These are phyloP conservation scores for Augiades crinisus DNA, from an alignment of 2,888 invertebrate species.

Conservation along the genomic window DNA sequence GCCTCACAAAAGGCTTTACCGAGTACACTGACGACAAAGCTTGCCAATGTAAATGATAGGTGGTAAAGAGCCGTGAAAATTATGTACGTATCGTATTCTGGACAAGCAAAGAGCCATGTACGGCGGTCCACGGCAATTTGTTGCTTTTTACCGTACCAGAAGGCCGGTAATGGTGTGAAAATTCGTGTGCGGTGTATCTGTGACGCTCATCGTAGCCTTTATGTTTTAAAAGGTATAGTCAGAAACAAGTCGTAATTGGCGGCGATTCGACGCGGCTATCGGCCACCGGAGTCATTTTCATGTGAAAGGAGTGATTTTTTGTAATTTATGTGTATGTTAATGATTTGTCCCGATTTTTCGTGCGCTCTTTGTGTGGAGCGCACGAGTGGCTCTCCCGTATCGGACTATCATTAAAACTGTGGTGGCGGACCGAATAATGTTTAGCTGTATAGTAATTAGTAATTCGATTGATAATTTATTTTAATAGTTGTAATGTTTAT, in stretches of 20 bases:
- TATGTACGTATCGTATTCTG: constrained; percentile 28
- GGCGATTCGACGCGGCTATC: constrained; percentile 53
- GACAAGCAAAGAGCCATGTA: constrained; percentile 20
- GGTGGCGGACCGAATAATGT: not conserved
- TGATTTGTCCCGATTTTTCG: constrained; percentile 27
- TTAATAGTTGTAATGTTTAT: too few relatives aligned
- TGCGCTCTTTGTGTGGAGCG: constrained; percentile 18
- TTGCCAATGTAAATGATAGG: constrained; percentile 28
- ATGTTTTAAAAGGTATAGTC: constrained; percentile 44
- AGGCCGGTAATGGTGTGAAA: constrained; percentile 46
- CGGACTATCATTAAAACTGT: not conserved
- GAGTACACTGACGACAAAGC: constrained; percentile 25
- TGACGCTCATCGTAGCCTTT: constrained; percentile 40
- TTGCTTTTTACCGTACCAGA: constrained; percentile 23
- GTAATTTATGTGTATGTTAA: constrained; percentile 25
- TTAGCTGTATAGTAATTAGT: too few relatives aligned
- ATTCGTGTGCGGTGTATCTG: constrained; percentile 45
- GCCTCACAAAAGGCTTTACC: constrained; percentile 32
- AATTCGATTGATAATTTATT: too few relatives aligned
- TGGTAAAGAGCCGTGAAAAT: constrained; percentile 34
- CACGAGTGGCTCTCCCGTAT: constrained; percentile 3
- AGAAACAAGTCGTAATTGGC: constrained; percentile 63
- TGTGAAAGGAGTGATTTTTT: constrained; percentile 29
- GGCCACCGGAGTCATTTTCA: constrained; percentile 33
- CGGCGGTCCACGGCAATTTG: constrained; percentile 23